Evolutionary conservation across 2,888 invertebrate genomes (phyloP).

Genomic region (Abrostola triplasia): DNA sequence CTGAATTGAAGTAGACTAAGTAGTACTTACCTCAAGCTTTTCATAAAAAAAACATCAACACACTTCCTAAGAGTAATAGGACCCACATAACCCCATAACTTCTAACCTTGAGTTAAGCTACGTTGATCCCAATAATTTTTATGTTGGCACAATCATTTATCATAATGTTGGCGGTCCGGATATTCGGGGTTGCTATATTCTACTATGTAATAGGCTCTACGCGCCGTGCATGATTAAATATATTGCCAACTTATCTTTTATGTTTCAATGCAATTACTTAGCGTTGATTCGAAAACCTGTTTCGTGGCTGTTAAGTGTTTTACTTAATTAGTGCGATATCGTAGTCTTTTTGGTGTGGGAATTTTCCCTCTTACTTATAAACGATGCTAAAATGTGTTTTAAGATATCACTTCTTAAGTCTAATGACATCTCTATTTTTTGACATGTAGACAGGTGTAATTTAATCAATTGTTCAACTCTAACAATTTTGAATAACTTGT

Average conservation of each 20-base stretch:
- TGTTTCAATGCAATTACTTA: constrained; percentile 52
- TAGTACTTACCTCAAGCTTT: too few relatives aligned
- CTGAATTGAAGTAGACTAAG: too few relatives aligned
- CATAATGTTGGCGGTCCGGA: constrained; percentile 53
- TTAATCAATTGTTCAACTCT: too few relatives aligned
- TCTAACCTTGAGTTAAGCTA: constrained; percentile 51
- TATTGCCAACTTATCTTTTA: constrained; percentile 53
- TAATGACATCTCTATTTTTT: too few relatives aligned
- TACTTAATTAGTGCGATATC: constrained; percentile 38
- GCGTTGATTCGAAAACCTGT: constrained; percentile 43
- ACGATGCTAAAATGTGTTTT: too few relatives aligned
- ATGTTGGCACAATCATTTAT: constrained; percentile 52
- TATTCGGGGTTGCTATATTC: constrained; percentile 33
- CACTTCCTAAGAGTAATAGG: too few relatives aligned
- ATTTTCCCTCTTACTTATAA: constrained; percentile 1
- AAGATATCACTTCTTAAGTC: too few relatives aligned
- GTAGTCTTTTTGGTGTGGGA: constrained; percentile 16
- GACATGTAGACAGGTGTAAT: too few relatives aligned
- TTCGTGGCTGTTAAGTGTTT: constrained; percentile 38
- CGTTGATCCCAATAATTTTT: constrained; percentile 55
- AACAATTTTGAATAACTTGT: too few relatives aligned
- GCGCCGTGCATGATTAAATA: constrained; percentile 49
- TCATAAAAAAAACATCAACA: too few relatives aligned
- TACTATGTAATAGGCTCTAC: constrained; percentile 43
- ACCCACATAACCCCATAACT: constrained; percentile 9